These are phyloP conservation scores for Crocallis elinguaria DNA, from an alignment of 2,888 invertebrate genomes.

Conservation along the genomic window DNA sequence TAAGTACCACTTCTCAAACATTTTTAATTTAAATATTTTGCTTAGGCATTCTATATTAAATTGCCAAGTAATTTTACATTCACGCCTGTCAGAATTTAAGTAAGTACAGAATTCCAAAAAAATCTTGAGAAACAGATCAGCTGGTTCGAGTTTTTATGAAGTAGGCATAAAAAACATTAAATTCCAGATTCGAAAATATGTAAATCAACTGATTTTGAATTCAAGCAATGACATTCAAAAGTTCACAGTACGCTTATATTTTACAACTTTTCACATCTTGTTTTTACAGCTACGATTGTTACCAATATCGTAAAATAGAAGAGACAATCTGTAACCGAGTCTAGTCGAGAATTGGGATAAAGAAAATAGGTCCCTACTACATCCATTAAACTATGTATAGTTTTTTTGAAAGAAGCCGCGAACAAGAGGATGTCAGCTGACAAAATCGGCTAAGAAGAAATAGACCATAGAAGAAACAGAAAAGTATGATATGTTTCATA, in stretches of 20 bases:
- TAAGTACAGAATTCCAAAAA: not conserved
- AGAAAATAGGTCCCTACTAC: too few species aligned
- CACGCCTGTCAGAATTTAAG: too few species aligned
- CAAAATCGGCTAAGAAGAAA: not conserved
- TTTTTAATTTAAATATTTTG: too few species aligned
- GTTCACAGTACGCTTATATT: not conserved
- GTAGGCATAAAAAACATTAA: not conserved
- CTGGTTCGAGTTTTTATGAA: not conserved
- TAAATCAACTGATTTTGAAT: slow-evolving; percentile 3
- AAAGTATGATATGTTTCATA: too few species aligned
- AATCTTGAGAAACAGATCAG: not conserved
- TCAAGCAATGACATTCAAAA: not conserved
- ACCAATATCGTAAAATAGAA: slow-evolving; percentile 11
- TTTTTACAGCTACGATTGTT: not conserved
- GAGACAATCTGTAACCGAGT: not conserved
- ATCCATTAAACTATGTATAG: too few species aligned
- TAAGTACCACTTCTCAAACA: too few species aligned
- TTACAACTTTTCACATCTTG: slow-evolving; percentile 5
- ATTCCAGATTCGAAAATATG: not conserved
- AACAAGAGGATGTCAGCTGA: not conserved
- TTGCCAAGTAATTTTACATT: too few species aligned
- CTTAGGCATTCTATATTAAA: too few species aligned
- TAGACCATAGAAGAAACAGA: not conserved
- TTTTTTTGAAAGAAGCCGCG: not conserved
- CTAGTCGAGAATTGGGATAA: not conserved